phyloP scores from a whole-genome alignment of 2,797 vertebrate species.

The Catamblyrhynchus diadema region DNA sequence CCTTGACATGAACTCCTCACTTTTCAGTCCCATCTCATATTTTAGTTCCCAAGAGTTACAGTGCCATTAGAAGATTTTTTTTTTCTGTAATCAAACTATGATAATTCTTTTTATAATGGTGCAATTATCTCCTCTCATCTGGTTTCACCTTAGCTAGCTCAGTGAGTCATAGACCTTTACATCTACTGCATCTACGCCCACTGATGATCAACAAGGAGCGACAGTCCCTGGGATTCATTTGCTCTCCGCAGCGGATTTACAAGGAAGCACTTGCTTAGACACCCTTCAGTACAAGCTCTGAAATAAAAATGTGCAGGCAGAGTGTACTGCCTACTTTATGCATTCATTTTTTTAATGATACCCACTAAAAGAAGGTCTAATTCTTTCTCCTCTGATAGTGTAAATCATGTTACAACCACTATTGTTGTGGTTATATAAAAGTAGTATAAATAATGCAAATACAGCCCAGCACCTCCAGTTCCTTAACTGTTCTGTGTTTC shows the following conservation, averaged over 20 bases:
- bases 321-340: neutral
- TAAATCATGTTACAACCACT: neutral
- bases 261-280: neutral
- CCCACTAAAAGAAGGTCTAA: neutral
- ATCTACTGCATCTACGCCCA: conserved; percentile 43
- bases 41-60: neutral
- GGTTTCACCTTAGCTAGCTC: conserved; percentile 52
- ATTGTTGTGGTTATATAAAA: neutral
- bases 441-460: neutral
- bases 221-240: conserved; percentile 1
- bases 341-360: neutral
- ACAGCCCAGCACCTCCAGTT: neutral
- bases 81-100: conserved; percentile 24
- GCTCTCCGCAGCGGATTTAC: neutral
- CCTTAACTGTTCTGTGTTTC: neutral
- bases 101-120: conserved; percentile 57
- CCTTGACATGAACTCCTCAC: neutral
- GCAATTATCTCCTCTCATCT: conserved; percentile 55
- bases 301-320: neutral
- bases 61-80: neutral
- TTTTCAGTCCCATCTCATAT: neutral
- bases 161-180: conserved; percentile 58
- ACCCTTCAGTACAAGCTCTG: neutral
- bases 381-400: neutral
- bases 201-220: conserved; percentile 38